Conservation (phyloP, 2,797 vertebrate species). For the Gymnoscopelus braueri region DNA sequence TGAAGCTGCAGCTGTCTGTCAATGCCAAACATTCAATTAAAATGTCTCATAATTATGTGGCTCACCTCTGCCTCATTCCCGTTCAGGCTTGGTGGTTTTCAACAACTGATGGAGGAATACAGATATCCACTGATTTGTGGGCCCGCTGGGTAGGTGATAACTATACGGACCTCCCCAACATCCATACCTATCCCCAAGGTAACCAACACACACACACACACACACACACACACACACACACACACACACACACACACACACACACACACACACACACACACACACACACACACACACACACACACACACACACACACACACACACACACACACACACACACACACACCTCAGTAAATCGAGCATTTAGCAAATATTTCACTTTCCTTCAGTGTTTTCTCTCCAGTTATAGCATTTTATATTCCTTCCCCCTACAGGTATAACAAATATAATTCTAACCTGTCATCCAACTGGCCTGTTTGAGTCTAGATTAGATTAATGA, state of each 20-base stretch:
- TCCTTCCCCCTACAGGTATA: not conserved
- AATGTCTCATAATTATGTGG: not conserved
- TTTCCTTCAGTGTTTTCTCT: too few species aligned
- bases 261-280: not conserved
- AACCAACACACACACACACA: constrained; percentile 24
- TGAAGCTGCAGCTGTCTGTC: too few species aligned
- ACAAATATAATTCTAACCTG: not conserved
- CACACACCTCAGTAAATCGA: too few species aligned
- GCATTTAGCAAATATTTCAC: too few species aligned
- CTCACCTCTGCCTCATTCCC: not conserved
- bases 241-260: not conserved
- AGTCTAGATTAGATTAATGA: not conserved
- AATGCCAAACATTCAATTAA: not conserved
- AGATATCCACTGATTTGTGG: constrained; percentile 75
- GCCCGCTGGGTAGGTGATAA: constrained; percentile 74
- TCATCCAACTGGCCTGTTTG: not conserved
- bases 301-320: not conserved
- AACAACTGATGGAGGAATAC: rapidly evolving
- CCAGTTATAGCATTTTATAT: too few species aligned
- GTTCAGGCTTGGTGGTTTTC: constrained; percentile 80
- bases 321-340: not conserved
- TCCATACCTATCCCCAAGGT: constrained; percentile 58
- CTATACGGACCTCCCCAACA: constrained; percentile 46
- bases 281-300: not conserved
- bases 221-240: not conserved